Evolutionary conservation across 1,140 invertebrate genomes (phyloP).

Genomic region (Acromyrmex heyeri): DNA sequence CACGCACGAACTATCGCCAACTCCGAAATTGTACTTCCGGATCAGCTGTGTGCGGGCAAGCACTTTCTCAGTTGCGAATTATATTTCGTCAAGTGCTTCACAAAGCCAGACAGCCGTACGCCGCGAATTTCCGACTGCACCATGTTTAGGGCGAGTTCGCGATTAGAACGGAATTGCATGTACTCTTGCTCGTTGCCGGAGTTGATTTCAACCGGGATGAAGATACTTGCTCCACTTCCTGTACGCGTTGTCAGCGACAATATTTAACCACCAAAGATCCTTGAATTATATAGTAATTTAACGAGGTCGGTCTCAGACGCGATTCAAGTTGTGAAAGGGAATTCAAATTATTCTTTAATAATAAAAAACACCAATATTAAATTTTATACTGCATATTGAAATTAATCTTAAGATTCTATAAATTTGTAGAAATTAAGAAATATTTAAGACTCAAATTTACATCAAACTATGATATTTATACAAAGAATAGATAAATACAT

Average conservation of each 20-base stretch:
- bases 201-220: constrained; percentile 32
- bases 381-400: neutral
- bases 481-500: neutral
- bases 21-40: constrained; percentile 56
- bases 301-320: neutral
- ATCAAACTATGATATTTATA: neutral
- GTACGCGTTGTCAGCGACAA: constrained; percentile 5
- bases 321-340: neutral
- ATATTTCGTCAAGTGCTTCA: constrained; percentile 70
- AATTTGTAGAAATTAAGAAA: neutral
- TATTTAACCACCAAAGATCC: constrained; percentile 5
- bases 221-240: constrained; percentile 32
- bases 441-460: neutral
- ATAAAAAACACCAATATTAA: too few relatives aligned
- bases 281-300: constrained; percentile 19
- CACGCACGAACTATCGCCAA: constrained; percentile 57
- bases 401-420: neutral
- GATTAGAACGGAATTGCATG: constrained; percentile 54
- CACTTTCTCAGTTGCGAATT: constrained; percentile 64
- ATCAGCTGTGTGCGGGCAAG: constrained; percentile 58
- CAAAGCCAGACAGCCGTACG: constrained; percentile 61
- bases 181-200: constrained; percentile 24
- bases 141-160: constrained; percentile 65
- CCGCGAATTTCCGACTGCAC: constrained; percentile 54
- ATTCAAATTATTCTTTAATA: neutral